phyloP scores from a whole-genome alignment of 2,888 invertebrate species.

The Agonopterix arenella region DNA sequence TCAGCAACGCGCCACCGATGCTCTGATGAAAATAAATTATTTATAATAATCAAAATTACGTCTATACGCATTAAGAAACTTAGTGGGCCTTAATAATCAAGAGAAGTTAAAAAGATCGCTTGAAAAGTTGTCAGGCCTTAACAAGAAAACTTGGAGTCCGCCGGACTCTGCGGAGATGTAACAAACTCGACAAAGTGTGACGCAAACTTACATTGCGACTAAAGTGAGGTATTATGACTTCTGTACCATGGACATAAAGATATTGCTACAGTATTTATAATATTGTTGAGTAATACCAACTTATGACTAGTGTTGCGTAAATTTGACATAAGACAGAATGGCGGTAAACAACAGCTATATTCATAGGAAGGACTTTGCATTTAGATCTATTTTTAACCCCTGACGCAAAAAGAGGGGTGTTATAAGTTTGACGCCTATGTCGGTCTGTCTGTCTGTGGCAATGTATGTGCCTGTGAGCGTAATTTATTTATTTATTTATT shows the following conservation, averaged over 20 bases:
- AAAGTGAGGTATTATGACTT: neutral
- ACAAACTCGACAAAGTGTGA: conserved; percentile 4
- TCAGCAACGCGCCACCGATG: no score
- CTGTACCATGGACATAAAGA: no score
- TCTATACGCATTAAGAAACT: neutral
- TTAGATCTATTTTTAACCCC: no score
- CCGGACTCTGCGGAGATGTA: conserved; percentile 9
- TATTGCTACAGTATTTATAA: neutral
- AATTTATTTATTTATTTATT: no score
- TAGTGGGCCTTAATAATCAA: conserved; percentile 10
- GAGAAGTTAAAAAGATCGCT: conserved; percentile 14
- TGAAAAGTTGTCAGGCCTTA: conserved; percentile 17
- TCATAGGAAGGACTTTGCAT: neutral
- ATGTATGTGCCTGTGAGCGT: no score
- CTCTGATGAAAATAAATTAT: neutral
- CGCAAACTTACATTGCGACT: conserved; percentile 8
- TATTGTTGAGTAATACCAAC: neutral
- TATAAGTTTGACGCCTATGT: no score
- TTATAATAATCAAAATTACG: neutral
- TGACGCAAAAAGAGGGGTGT: no score
- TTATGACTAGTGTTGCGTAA: neutral
- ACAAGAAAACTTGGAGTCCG: conserved; percentile 21
- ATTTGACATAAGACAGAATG: neutral
- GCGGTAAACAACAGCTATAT: neutral
- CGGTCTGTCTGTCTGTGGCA: no score